A percentile compares a stretch with the other conserved stretches of the same genome.
Evolutionary conservation across 2,888 invertebrate species (phyloP).

Genomic region (Nesidiocoris tenuis): DNA sequence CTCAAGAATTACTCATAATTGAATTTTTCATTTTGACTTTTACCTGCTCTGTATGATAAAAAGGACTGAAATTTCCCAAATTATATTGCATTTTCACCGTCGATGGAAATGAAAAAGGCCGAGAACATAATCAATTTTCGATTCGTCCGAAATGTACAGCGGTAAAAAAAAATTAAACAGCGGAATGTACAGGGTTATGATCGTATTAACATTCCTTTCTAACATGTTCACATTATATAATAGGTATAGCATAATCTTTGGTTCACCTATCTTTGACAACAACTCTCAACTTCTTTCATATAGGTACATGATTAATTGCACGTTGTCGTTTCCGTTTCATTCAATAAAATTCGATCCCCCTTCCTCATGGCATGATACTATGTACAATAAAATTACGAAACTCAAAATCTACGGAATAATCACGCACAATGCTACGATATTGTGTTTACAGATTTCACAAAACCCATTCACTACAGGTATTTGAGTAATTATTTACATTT

Average conservation of each 20-base stretch:
- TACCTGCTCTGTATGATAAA: no score
- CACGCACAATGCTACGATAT: slow-evolving; percentile 1
- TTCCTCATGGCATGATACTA: slow-evolving; percentile 14
- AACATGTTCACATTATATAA: slow-evolving; percentile 28
- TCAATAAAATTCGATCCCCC: no score
- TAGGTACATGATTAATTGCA: slow-evolving; percentile 41
- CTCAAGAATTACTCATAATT: no score
- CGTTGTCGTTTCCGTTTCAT: slow-evolving; percentile 23
- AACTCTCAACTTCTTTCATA: slow-evolving; percentile 13
- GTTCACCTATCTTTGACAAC: slow-evolving; percentile 31
- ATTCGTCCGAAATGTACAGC: no score
- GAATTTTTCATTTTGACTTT: no score
- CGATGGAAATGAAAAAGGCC: no score
- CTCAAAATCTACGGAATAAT: slow-evolving; percentile 21
- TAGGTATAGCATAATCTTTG: slow-evolving; percentile 29
- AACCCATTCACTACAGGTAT: background rate
- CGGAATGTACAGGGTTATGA: slow-evolving; percentile 27
- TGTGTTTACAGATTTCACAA: background rate
- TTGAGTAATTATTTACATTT: background rate
- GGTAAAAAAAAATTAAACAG: no score
- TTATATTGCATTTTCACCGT: no score
- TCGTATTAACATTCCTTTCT: slow-evolving; percentile 20
- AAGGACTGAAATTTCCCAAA: no score
- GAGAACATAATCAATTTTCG: no score
- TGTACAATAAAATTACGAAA: slow-evolving; percentile 17